These are phyloP conservation scores for Conus canariensis DNA, from an alignment of 2,888 invertebrate species.

Conservation along the genomic window DNA sequence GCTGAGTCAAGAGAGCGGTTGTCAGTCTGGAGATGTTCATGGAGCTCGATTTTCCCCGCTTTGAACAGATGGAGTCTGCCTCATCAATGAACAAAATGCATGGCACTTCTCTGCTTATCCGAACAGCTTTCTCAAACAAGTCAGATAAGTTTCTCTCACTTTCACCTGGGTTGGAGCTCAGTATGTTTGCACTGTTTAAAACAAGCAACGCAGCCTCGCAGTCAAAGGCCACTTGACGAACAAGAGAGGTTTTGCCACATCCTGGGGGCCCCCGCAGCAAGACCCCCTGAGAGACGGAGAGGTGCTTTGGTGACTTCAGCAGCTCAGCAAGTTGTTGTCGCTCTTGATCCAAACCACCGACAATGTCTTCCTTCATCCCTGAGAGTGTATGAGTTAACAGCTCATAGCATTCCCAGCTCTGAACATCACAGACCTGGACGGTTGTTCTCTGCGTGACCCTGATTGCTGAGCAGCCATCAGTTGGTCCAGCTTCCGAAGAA, in stretches of 20 bases:
- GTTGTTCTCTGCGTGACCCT: constrained; percentile 58
- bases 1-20: constrained; percentile 79
- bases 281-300: constrained; percentile 62
- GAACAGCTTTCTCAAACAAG: constrained; percentile 80
- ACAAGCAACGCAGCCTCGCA: constrained; percentile 80
- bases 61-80: constrained; percentile 74
- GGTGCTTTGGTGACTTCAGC: constrained; percentile 55
- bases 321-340: constrained; percentile 60
- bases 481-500: neutral
- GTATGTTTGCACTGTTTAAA: constrained; percentile 79
- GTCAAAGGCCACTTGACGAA: constrained; percentile 82
- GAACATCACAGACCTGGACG: constrained; percentile 56
- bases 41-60: constrained; percentile 51
- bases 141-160: constrained; percentile 80
- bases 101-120: constrained; percentile 76
- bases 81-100: constrained; percentile 79
- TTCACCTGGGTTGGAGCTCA: constrained; percentile 81
- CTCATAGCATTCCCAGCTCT: constrained; percentile 65
- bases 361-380: neutral
- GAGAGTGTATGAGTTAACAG: constrained; percentile 40
- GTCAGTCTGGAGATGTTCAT: constrained; percentile 78
- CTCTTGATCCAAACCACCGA: constrained; percentile 67
- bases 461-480: constrained; percentile 31
- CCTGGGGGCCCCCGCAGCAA: constrained; percentile 74
- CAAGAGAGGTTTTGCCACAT: constrained; percentile 82